phyloP scores from a whole-genome alignment of 2,113 vertebrate genomes.

The rat (Rattus norvegicus) region DNA sequence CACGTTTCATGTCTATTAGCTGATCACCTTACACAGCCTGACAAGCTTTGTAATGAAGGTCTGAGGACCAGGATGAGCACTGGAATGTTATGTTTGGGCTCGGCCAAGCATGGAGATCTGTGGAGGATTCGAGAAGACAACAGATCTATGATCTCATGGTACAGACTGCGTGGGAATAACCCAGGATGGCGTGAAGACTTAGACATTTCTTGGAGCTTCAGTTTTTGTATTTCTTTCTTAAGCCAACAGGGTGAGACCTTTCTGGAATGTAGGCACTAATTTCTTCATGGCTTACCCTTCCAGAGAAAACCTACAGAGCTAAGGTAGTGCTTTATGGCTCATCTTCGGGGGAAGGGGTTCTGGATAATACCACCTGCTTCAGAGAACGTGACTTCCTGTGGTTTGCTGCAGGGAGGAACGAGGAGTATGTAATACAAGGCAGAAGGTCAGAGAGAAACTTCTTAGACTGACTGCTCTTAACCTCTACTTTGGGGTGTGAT shows the following conservation, averaged over 20 bases:
- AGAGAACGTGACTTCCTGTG: not conserved
- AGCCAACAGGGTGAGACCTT: not conserved
- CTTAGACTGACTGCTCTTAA: not conserved
- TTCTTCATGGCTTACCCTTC: not conserved
- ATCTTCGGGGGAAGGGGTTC: not conserved
- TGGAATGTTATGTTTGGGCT: not conserved
- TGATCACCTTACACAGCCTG: not conserved
- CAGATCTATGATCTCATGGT: not conserved
- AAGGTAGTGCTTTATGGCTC: not conserved
- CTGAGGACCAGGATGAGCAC: not conserved
- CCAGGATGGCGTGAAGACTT: not conserved
- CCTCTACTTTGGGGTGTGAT: not conserved
- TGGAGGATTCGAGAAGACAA: no score
- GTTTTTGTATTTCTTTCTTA: not conserved
- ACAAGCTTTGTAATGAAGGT: not conserved
- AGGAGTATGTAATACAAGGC: fast-evolving
- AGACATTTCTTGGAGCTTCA: not conserved
- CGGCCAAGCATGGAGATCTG: not conserved
- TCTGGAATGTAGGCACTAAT: not conserved
- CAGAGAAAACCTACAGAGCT: not conserved
- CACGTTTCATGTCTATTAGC: not conserved
- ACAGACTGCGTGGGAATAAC: not conserved
- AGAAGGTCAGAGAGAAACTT: not conserved
- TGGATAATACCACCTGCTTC: not conserved
- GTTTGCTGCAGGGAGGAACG: not conserved